A percentile compares a stretch with the other conserved stretches of the same genome.
Evolutionary conservation across 2,797 vertebrate species (phyloP).

Genomic region (Micromesistius poutassou): DNA sequence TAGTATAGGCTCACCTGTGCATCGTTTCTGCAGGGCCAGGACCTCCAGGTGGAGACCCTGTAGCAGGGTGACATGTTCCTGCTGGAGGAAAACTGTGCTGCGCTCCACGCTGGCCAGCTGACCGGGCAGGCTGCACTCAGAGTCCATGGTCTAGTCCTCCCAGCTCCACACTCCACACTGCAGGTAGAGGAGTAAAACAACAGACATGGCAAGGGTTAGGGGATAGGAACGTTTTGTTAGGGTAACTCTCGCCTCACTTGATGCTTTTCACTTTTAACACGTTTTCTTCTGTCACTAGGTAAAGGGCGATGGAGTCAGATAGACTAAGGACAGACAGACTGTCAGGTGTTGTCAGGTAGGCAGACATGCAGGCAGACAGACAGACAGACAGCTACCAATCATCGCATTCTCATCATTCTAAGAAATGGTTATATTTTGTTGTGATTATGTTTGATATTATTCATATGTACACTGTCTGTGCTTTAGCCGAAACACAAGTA

Average conservation of each 20-base stretch:
- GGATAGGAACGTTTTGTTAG: neutral
- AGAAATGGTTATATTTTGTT: neutral
- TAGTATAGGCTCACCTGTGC: constrained; percentile 79
- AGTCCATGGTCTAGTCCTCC: constrained; percentile 76
- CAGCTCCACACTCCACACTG: constrained; percentile 46
- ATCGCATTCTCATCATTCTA: neutral
- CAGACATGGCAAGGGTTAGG: neutral
- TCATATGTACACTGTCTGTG: neutral
- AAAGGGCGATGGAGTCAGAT: neutral
- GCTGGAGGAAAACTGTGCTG: constrained; percentile 88
- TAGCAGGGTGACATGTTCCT: constrained; percentile 90
- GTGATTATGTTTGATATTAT: neutral
- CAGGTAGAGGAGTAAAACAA: neutral
- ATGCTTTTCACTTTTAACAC: neutral
- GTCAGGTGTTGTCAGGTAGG: neutral
- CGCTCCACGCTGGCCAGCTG: constrained; percentile 91
- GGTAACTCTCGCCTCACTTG: neutral
- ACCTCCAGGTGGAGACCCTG: constrained; percentile 93
- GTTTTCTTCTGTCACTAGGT: neutral
- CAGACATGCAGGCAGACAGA: too few relatives aligned
- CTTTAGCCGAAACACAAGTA: neutral
- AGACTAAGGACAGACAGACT: neutral
- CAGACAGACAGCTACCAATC: neutral
- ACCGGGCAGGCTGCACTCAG: constrained; percentile 77
- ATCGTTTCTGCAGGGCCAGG: constrained; percentile 92